phyloP scores from a whole-genome alignment of 2,113 vertebrate species.

The Mus pahari region DNA sequence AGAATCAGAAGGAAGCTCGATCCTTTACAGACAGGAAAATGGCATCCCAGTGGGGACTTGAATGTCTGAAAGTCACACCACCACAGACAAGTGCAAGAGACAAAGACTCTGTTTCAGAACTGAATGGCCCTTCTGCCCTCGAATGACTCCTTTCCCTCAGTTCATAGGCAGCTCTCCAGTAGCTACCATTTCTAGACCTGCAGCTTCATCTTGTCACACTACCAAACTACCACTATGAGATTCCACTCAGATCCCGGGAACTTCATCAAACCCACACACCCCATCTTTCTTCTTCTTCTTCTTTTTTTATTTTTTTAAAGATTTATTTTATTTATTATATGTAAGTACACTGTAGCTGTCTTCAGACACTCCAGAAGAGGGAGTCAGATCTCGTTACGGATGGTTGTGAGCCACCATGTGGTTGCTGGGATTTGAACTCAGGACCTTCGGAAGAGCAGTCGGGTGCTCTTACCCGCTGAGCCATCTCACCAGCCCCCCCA shows the following conservation, averaged over 20 bases:
- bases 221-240: neutral
- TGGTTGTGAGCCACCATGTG: no score
- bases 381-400: no score
- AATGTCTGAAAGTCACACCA: neutral
- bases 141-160: fast-evolving
- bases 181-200: neutral
- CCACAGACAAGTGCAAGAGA: neutral
- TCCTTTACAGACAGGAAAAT: neutral
- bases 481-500: no score
- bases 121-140: neutral
- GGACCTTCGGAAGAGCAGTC: no score
- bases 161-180: neutral
- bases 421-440: no score
- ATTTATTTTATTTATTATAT: no score
- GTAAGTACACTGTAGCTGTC: no score
- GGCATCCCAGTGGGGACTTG: neutral
- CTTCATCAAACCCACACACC: neutral
- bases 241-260: neutral
- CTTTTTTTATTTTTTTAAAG: no score
- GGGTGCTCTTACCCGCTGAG: no score
- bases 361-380: no score
- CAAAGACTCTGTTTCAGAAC: neutral
- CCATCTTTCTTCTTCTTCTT: no score
- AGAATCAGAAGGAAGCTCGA: neutral
- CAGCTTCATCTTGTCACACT: neutral